These are phyloP conservation scores for Tetrao urogallus DNA, from an alignment of 2,113 vertebrate genomes.

Conservation along the genomic window DNA sequence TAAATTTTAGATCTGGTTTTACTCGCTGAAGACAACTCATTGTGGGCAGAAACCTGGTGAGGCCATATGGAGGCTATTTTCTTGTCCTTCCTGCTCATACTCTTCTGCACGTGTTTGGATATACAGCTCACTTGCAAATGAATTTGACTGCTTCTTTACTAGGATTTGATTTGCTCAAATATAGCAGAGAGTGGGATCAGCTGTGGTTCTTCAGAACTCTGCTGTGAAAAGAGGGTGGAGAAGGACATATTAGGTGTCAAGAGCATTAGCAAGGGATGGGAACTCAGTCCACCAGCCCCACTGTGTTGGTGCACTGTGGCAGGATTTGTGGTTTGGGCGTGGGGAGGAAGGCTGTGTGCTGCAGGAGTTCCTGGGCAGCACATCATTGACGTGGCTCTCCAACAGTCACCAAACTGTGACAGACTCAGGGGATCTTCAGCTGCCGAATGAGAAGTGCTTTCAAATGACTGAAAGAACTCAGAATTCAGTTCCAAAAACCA, in stretches of 20 bases:
- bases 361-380: neutral
- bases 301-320: too few relatives aligned
- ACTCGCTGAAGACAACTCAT: neutral
- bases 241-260: rapidly evolving
- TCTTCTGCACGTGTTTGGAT: neutral
- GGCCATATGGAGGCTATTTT: neutral
- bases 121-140: neutral
- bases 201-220: neutral
- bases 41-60: neutral
- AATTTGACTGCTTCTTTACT: neutral
- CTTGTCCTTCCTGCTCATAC: neutral
- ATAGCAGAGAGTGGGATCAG: neutral
- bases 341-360: neutral
- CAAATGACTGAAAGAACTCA: neutral
- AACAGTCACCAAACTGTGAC: neutral
- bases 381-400: rapidly evolving
- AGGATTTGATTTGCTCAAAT: neutral
- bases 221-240: neutral
- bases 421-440: neutral
- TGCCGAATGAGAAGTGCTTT: neutral
- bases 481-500: neutral
- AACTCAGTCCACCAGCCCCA: rapidly evolving
- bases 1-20: constrained; percentile 22
- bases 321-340: neutral
- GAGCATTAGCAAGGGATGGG: neutral